Percentiles rank a stretch among this genome's conserved stretches.
Evolutionary conservation across 1,140 invertebrate species (phyloP).

Genomic region (Lepidurus apus): DNA sequence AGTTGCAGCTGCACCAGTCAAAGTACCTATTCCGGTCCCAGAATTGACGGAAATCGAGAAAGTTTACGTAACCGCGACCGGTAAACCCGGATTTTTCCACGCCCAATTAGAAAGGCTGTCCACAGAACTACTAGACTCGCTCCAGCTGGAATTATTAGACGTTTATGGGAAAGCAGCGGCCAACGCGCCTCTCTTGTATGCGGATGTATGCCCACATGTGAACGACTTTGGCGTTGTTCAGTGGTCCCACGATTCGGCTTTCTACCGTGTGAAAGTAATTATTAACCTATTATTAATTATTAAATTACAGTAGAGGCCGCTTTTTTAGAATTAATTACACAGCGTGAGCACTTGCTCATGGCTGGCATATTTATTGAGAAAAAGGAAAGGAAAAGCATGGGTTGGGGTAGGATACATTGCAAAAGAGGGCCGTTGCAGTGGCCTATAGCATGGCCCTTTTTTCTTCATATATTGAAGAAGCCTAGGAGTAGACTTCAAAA

Average conservation of each 20-base stretch:
- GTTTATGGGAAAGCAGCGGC: neutral
- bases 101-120: conserved; percentile 31
- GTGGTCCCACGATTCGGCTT: conserved; percentile 29
- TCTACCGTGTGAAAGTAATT: conserved; percentile 29
- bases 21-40: neutral
- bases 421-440: too few species aligned
- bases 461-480: too few species aligned
- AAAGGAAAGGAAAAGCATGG: too few species aligned
- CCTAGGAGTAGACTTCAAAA: too few species aligned
- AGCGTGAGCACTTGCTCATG: too few species aligned
- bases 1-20: neutral
- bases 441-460: too few species aligned
- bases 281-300: neutral
- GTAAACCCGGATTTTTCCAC: conserved; percentile 27
- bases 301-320: too few species aligned
- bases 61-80: neutral
- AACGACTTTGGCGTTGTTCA: conserved; percentile 29
- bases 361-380: too few species aligned
- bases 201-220: conserved; percentile 31
- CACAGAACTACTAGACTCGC: conserved; percentile 9
- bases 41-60: conserved; percentile 25
- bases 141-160: conserved; percentile 24
- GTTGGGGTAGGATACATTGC: too few species aligned
- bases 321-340: too few species aligned
- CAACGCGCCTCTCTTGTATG: conserved; percentile 30